Evolutionary conservation across 2,888 invertebrate species (phyloP), one percentile per base, ranked within the genome.

Genomic region (Atrina japonica): DNA sequence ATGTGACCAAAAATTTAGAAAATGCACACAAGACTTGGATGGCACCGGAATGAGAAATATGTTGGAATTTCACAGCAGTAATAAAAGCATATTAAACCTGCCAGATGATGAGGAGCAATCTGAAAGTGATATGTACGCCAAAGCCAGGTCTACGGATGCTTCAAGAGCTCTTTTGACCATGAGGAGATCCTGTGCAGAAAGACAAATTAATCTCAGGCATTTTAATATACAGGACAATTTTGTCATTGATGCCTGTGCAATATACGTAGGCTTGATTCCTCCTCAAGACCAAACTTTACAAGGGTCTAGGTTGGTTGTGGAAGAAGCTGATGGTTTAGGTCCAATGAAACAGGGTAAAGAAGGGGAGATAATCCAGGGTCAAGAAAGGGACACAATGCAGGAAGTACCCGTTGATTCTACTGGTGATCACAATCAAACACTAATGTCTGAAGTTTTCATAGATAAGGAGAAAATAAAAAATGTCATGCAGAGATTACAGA

Each of bases 161-260:
- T 82, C 82, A 6, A 69, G 82, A 21, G 78, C 80, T n/a, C 67
- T 82, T 35, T 52, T 82, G 23, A 80, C 78, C 11, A 72, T 82
- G 29, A 61, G 75, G 30, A 63, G 82, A 41, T 72, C 72, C 11
- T 71, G 76, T 21, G 75, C 71, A 3, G 58, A 65, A 11, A 67
- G 75, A 9, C 53, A 75, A 61, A 71, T 75, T n/a, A 75, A 79
- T 27, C 58, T 80, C 11, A 74, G 77, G 27, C 66, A 80, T 27
- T 79, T 79, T 43, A 82, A 81, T 66, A 76, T 81, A n/a, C 81
- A 82, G 66, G 83, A 84, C 55, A 80, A 84, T 58, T 83, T 84
- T 74, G 82, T 84, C 7, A 82, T 84, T 16, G 79, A 81, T 29
- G 77, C 80, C 1, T 81, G 81, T 47, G 52, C 52, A 7, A 70